Percentiles rank a stretch among this genome's conserved stretches.
Evolutionary conservation across 2,113 vertebrate genomes (phyloP).

Genomic region (Perca flavescens): DNA sequence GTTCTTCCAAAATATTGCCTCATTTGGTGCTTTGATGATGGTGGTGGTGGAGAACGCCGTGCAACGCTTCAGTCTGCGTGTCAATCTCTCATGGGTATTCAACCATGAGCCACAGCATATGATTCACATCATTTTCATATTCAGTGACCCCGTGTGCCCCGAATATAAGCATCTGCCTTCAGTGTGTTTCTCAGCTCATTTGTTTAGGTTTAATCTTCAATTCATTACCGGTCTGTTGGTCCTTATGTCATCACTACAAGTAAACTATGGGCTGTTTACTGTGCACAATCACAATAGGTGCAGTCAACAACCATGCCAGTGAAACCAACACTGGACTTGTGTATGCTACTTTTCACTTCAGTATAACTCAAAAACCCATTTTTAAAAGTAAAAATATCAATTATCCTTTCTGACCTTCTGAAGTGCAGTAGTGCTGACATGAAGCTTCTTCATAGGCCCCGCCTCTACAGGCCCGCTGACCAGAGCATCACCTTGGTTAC

Average conservation of each 20-base stretch:
- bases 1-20: background rate
- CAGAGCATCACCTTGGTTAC: conserved; percentile 90
- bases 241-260: conserved; percentile 7
- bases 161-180: conserved; percentile 19
- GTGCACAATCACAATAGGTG: conserved; percentile 11
- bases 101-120: background rate
- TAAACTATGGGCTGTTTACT: conserved; percentile 42
- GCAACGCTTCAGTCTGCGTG: background rate
- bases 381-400: background rate
- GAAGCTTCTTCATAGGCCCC: conserved; percentile 98
- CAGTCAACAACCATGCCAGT: background rate
- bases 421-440: conserved; percentile 97
- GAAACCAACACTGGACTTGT: conserved; percentile 33
- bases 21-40: conserved; percentile 1
- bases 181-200: conserved; percentile 1
- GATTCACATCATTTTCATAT: conserved; percentile 9
- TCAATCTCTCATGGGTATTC: background rate
- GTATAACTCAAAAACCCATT: background rate
- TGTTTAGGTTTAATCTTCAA: conserved; percentile 14
- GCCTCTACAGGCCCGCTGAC: conserved; percentile 93
- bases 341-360: background rate
- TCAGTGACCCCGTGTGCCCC: background rate
- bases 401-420: conserved; percentile 88
- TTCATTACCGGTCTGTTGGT: conserved; percentile 32
- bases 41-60: background rate